phyloP scores from a whole-genome alignment of 2,888 invertebrate species.

The Thera obeliscata region DNA sequence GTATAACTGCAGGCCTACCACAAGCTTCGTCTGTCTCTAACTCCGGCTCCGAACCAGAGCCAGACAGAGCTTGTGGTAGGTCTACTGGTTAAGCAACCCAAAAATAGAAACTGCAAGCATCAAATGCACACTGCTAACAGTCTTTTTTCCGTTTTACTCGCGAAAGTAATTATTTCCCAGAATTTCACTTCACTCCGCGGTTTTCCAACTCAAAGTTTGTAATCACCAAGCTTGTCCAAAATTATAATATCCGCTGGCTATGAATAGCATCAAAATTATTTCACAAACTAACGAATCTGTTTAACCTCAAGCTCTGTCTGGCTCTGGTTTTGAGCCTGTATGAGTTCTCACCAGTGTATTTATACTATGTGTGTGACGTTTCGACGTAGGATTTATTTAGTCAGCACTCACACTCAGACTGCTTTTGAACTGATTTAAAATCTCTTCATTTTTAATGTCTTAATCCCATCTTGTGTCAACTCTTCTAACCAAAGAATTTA shows the following conservation, averaged over 20 bases:
- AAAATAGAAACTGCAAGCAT: too few relatives aligned
- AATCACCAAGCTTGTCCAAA: conserved; percentile 23
- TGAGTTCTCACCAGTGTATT: too few relatives aligned
- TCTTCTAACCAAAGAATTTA: conserved; percentile 29
- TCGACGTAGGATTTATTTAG: too few relatives aligned
- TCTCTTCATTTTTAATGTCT: conserved; percentile 11
- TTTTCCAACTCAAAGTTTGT: conserved; percentile 26
- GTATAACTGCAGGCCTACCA: too few relatives aligned
- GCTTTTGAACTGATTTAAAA: conserved; percentile 2
- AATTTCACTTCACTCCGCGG: conserved; percentile 9
- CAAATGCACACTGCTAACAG: background rate
- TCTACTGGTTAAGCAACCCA: too few relatives aligned
- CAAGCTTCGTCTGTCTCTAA: too few relatives aligned
- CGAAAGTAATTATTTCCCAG: conserved; percentile 3
- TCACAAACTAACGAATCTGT: conserved; percentile 15
- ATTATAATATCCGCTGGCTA: conserved; percentile 22
- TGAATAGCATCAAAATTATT: conserved; percentile 26
- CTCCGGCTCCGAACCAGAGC: too few relatives aligned
- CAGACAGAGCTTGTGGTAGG: too few relatives aligned
- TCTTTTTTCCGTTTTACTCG: background rate
- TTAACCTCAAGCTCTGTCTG: too few relatives aligned
- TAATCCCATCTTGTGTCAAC: conserved; percentile 30
- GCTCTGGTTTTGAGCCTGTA: too few relatives aligned
- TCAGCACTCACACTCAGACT: background rate
- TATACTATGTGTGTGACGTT: too few relatives aligned